These are phyloP conservation scores for Eucera pruinosa DNA, from an alignment of 2,888 invertebrate genomes.

Conservation along the genomic window DNA sequence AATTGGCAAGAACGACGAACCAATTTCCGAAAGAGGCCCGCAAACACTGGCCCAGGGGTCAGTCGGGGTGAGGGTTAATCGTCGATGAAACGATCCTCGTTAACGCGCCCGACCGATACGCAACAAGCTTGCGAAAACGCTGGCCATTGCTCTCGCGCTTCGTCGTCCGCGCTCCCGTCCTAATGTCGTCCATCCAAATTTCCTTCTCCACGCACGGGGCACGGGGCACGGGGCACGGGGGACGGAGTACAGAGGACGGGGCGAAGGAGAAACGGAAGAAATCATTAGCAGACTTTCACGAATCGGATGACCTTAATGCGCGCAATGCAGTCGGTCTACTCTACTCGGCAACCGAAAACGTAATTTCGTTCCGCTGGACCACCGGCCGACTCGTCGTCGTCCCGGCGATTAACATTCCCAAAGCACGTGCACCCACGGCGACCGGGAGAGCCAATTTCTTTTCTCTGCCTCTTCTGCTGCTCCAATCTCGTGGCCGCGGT, in stretches of 20 bases:
- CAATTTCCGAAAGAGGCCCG: conserved; percentile 80
- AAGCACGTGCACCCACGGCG: conserved; percentile 81
- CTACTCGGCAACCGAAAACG: conserved; percentile 69
- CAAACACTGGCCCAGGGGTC: conserved; percentile 81
- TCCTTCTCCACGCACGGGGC: too few relatives aligned
- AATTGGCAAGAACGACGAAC: conserved; percentile 82
- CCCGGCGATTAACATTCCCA: conserved; percentile 80
- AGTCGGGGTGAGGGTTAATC: conserved; percentile 82
- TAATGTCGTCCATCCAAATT: too few relatives aligned
- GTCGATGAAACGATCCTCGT: conserved; percentile 83
- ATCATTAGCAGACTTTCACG: conserved; percentile 46
- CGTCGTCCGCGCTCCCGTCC: too few relatives aligned
- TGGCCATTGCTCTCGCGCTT: conserved; percentile 47
- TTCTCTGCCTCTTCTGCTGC: conserved; percentile 44
- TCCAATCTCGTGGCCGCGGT: conserved; percentile 19
- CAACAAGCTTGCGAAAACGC: conserved; percentile 58
- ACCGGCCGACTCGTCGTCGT: conserved; percentile 75
- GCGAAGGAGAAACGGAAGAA: conserved; percentile 13
- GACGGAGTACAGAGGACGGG: too few relatives aligned
- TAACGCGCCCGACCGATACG: conserved; percentile 76
- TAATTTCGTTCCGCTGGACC: conserved; percentile 77
- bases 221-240: too few relatives aligned
- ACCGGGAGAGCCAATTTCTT: conserved; percentile 75
- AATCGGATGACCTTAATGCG: conserved; percentile 64
- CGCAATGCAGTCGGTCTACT: conserved; percentile 39